phyloP scores from a whole-genome alignment of 2,113 vertebrate species.

The Carettochelys insculpta region DNA sequence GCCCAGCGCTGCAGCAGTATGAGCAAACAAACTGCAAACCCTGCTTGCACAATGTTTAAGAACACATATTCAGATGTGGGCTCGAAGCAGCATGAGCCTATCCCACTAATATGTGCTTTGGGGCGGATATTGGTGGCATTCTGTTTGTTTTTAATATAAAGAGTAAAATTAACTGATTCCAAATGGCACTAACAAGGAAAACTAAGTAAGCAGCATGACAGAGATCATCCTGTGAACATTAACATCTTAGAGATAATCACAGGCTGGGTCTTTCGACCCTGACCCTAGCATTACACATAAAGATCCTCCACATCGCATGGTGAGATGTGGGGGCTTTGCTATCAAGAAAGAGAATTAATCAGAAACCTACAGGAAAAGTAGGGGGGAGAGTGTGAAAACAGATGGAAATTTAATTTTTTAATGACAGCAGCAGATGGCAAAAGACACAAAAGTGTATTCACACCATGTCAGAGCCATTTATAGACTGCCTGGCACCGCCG shows the following conservation, averaged over 20 bases:
- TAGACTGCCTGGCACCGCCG: constrained; percentile 5
- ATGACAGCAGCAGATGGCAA: constrained; percentile 83
- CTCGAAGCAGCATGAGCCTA: background rate
- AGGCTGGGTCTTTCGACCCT: accelerated
- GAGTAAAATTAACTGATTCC: background rate
- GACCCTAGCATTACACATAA: background rate
- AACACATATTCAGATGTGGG: background rate
- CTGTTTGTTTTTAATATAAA: constrained; percentile 17
- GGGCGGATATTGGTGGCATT: background rate
- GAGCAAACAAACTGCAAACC: background rate
- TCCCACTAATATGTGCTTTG: background rate
- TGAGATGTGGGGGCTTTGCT: background rate
- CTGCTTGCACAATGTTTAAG: background rate
- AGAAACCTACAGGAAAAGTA: constrained; percentile 4
- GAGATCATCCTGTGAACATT: background rate
- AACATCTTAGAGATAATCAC: background rate
- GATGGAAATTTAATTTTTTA: constrained; percentile 81
- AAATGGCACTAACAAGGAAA: background rate
- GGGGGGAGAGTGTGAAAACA: constrained; percentile 70
- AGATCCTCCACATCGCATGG: background rate
- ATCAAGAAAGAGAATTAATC: background rate
- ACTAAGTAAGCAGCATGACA: background rate
- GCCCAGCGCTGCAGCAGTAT: background rate
- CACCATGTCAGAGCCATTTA: constrained; percentile 61
- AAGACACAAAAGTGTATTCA: constrained; percentile 73